A percentile compares a stretch with the other conserved stretches of the same genome.
phyloP scores from a whole-genome alignment of 2,113 vertebrate genomes.

The Aegypius monachus region DNA sequence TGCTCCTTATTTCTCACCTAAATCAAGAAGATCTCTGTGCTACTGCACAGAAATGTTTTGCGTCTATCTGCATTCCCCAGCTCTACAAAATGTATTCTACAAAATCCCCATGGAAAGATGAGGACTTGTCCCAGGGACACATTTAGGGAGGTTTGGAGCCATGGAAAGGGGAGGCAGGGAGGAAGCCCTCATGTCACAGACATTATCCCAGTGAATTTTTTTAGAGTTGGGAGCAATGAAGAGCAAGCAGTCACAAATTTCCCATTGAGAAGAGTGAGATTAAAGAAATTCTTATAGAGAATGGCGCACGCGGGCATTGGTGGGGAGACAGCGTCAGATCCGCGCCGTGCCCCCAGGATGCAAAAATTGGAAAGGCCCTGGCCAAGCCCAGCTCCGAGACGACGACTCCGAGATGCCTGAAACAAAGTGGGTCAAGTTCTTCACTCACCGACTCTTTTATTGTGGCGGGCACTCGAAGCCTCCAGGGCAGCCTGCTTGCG shows the following conservation, averaged over 20 bases:
- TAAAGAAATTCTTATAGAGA: not conserved
- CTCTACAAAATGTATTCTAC: not conserved
- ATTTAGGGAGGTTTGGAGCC: not conserved
- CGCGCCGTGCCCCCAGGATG: accelerated
- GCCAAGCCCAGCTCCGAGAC: not conserved
- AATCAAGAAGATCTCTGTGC: not conserved
- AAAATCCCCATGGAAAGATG: accelerated
- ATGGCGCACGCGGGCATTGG: accelerated
- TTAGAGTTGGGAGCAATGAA: not conserved
- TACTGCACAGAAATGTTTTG: not conserved
- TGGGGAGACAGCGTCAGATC: not conserved
- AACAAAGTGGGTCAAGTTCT: not conserved
- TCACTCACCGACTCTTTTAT: not conserved
- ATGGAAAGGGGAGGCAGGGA: not conserved
- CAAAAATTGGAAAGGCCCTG: not conserved
- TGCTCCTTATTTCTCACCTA: not conserved
- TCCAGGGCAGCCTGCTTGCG: not conserved
- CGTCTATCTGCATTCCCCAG: not conserved
- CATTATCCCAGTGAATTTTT: not conserved
- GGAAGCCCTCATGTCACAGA: not conserved
- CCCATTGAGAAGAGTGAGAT: not conserved
- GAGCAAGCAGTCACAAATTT: not conserved
- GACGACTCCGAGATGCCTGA: accelerated
- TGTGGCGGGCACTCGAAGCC: not conserved
- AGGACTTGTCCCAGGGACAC: not conserved